Evolutionary conservation across 2,888 invertebrate genomes (phyloP).

Genomic region (Eueremaeus valkanovi): DNA sequence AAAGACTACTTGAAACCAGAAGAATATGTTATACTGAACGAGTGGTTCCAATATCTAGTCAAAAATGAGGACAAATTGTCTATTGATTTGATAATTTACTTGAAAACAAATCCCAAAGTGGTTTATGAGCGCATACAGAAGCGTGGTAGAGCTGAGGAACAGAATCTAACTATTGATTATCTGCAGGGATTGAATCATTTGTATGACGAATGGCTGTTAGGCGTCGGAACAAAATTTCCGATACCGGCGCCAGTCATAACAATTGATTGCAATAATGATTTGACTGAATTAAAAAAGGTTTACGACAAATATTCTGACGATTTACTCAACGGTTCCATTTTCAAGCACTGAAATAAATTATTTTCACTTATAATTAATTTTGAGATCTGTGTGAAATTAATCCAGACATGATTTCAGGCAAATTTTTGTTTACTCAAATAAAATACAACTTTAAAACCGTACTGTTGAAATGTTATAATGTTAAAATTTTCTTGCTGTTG

Average conservation of each 20-base stretch:
- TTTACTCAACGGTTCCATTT: not conserved
- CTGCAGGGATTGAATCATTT: conserved; percentile 71
- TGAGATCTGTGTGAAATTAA: no score
- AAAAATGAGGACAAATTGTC: conserved; percentile 62
- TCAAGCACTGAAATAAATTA: not conserved
- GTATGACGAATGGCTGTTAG: conserved; percentile 60
- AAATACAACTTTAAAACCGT: no score
- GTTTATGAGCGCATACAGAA: conserved; percentile 69
- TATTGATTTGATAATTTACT: conserved; percentile 79
- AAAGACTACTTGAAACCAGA: conserved; percentile 66
- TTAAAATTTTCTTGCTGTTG: no score
- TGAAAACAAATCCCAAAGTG: conserved; percentile 67
- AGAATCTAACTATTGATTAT: conserved; percentile 71
- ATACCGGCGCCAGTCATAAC: conserved; percentile 39
- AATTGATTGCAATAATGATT: conserved; percentile 32
- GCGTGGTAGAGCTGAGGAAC: conserved; percentile 75
- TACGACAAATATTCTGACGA: not conserved
- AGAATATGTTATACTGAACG: conserved; percentile 74
- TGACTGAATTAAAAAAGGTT: not conserved
- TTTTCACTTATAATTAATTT: no score
- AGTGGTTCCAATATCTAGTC: conserved; percentile 78
- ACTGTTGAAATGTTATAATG: no score
- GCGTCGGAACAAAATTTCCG: conserved; percentile 6
- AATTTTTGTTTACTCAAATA: no score
- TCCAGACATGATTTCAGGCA: no score